These are phyloP conservation scores for Epicampocera succincta DNA, from an alignment of 2,888 invertebrate species.

Conservation along the genomic window DNA sequence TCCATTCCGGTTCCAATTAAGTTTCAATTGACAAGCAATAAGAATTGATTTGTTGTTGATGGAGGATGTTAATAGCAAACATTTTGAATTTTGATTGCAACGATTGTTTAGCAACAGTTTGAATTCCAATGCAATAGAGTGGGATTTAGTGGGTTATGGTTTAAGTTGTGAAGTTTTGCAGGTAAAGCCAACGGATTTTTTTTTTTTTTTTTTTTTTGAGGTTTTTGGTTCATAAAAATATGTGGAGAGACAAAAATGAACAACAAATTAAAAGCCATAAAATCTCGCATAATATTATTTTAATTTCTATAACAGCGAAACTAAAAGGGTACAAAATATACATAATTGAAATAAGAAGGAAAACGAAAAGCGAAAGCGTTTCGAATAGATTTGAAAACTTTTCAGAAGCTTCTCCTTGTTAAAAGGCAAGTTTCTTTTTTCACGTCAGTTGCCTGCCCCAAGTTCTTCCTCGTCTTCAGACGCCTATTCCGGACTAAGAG, in stretches of 20 bases:
- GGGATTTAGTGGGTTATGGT: constrained; percentile 60
- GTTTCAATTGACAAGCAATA: constrained; percentile 33
- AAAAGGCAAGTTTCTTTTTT: too few species aligned
- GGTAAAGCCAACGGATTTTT: constrained; percentile 65
- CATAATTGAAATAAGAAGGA: not conserved
- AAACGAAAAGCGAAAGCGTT: not conserved
- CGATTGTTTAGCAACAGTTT: constrained; percentile 52
- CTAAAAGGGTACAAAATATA: not conserved
- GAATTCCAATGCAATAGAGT: constrained; percentile 70
- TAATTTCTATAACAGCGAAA: constrained; percentile 39
- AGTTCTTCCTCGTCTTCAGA: too few species aligned
- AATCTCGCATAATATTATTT: constrained; percentile 14
- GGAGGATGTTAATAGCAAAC: constrained; percentile 30
- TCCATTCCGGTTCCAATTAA: constrained; percentile 52
- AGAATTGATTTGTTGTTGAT: constrained; percentile 16
- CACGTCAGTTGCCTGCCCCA: too few species aligned
- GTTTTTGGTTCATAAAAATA: constrained; percentile 46
- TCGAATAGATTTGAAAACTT: too few species aligned
- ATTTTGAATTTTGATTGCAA: constrained; percentile 56
- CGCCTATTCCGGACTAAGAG: too few species aligned
- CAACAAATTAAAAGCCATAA: constrained; percentile 60
- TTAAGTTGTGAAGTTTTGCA: constrained; percentile 65
- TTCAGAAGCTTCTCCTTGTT: too few species aligned
- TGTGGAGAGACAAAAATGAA: constrained; percentile 62
- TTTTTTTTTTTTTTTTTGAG: not conserved